phyloP scores from a whole-genome alignment of 2,888 invertebrate genomes.

The Smittia aterrima region DNA sequence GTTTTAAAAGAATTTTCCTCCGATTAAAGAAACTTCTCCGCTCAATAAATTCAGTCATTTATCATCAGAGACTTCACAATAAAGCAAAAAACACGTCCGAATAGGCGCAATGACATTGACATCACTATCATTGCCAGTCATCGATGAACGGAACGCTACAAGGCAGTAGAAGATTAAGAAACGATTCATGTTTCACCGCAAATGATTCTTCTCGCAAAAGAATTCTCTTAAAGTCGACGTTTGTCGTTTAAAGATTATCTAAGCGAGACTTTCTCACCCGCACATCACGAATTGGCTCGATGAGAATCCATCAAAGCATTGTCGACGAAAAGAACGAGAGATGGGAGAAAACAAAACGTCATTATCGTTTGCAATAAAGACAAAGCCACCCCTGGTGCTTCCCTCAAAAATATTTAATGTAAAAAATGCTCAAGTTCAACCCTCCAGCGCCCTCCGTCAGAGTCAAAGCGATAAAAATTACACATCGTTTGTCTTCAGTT shows the following conservation, averaged over 20 bases:
- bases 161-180: conserved; percentile 6
- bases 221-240: conserved; percentile 6
- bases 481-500: conserved; percentile 42
- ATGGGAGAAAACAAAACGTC: conserved; percentile 34
- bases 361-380: conserved; percentile 42
- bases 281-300: conserved; percentile 13
- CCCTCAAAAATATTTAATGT: conserved; percentile 24
- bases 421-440: conserved; percentile 40
- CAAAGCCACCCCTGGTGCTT: conserved; percentile 31
- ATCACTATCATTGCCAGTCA: conserved; percentile 22
- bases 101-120: conserved; percentile 21
- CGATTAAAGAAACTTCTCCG: neutral
- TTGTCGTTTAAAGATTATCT: conserved; percentile 29
- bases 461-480: conserved; percentile 31
- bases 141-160: neutral
- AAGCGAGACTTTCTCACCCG: neutral
- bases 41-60: conserved; percentile 19
- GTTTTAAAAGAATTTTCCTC: neutral
- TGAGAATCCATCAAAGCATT: conserved; percentile 24
- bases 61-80: neutral
- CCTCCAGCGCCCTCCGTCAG: conserved; percentile 11
- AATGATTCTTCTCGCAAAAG: neutral
- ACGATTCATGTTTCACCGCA: conserved; percentile 20
- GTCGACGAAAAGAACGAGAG: too few species aligned
- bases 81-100: neutral